These are phyloP conservation scores for Carpatolechia fugitivella DNA, from an alignment of 2,888 invertebrate species.

Conservation along the genomic window DNA sequence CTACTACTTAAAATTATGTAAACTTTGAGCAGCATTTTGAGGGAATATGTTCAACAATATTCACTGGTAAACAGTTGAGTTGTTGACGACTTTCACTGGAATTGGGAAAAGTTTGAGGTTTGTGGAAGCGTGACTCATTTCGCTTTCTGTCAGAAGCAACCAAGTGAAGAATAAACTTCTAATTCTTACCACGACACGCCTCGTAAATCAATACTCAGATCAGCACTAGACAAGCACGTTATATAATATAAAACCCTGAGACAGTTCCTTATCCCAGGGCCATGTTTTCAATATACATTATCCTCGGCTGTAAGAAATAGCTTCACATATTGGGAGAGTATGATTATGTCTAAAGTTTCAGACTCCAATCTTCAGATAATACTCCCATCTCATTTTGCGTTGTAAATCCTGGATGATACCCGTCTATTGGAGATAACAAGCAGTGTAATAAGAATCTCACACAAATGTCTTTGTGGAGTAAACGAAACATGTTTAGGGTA, in stretches of 20 bases:
- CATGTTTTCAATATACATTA: no score
- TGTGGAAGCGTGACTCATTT: constrained; percentile 24
- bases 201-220: constrained; percentile 4
- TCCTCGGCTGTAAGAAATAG: neutral
- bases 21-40: no score
- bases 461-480: neutral
- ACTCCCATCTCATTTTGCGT: neutral
- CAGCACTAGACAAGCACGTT: neutral
- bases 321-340: neutral
- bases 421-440: neutral
- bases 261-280: constrained; percentile 3
- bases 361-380: neutral
- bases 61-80: neutral
- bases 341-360: constrained; percentile 1
- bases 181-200: constrained; percentile 6
- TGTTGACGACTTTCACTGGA: constrained; percentile 26
- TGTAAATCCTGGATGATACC: neutral
- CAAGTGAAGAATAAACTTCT: constrained; percentile 28
- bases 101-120: constrained; percentile 22
- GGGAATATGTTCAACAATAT: no score
- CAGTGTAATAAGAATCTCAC: neutral
- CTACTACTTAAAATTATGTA: no score
- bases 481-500: no score
- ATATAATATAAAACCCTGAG: constrained; percentile 3
- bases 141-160: constrained; percentile 26